Percentiles rank a stretch among this genome's conserved stretches.
Evolutionary conservation across 2,888 invertebrate genomes (phyloP).

Genomic region (Sinodicranocentrus sp.): DNA sequence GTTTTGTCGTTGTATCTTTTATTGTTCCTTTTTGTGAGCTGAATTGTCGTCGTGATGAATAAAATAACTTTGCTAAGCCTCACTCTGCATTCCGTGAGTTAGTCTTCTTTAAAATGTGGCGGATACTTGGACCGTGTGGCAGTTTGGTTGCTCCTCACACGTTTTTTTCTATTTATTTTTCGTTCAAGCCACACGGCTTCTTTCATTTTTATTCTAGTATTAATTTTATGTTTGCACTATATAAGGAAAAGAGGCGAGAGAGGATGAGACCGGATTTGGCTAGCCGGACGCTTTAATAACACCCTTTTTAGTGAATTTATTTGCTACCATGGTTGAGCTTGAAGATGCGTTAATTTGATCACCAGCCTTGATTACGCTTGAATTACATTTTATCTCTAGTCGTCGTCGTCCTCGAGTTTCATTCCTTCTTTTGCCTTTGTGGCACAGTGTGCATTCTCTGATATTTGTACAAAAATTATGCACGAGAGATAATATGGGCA

Average conservation of each 20-base stretch:
- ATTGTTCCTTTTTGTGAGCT: constrained; percentile 54
- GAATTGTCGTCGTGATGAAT: constrained; percentile 63
- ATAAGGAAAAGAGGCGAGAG: constrained; percentile 60
- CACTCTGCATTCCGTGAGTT: constrained; percentile 17
- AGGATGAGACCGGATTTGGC: constrained; percentile 62
- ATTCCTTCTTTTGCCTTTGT: too few relatives aligned
- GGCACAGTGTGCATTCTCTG: too few relatives aligned
- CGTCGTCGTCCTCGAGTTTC: too few relatives aligned
- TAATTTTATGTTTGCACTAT: constrained; percentile 63
- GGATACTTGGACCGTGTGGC: constrained; percentile 34
- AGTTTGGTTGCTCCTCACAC: too few relatives aligned
- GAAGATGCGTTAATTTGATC: constrained; percentile 68
- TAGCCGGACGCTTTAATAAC: constrained; percentile 63
- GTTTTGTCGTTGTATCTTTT: constrained; percentile 38
- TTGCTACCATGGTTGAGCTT: constrained; percentile 58
- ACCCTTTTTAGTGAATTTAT: constrained; percentile 65
- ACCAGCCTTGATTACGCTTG: constrained; percentile 54
- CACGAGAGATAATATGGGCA: too few relatives aligned
- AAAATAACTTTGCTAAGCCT: constrained; percentile 42
- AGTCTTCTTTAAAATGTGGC: constrained; percentile 34
- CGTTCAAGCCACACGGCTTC: background rate
- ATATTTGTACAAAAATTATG: too few relatives aligned
- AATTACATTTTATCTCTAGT: constrained; percentile 28
- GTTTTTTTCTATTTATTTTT: background rate
- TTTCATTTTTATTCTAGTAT: constrained; percentile 44